Percentiles rank a stretch among this genome's conserved stretches.
Evolutionary conservation across 2,888 invertebrate genomes (phyloP).

Genomic region (Periphyllus acericola): DNA sequence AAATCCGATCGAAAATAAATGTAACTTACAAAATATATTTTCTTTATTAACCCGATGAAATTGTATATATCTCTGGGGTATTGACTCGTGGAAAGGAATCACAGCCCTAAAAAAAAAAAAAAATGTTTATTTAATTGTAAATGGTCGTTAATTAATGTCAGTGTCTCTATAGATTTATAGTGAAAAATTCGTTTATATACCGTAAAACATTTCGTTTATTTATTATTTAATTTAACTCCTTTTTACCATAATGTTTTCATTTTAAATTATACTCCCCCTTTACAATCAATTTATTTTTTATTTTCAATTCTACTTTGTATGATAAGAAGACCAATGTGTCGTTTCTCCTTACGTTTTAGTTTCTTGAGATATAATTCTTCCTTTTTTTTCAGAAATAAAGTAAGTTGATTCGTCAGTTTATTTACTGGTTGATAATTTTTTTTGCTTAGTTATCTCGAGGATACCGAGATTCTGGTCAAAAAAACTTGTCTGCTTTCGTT

Average conservation of each 20-base stretch:
- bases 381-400: no score
- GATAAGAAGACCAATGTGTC: no score
- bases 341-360: no score
- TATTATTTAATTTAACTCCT: background rate
- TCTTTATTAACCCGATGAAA: background rate
- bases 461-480: no score
- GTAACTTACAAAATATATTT: background rate
- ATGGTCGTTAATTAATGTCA: constrained; percentile 16
- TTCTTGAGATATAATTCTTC: no score
- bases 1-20: background rate
- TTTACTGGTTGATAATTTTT: no score
- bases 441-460: no score
- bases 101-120: background rate
- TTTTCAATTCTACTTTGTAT: no score
- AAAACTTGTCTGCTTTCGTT: no score
- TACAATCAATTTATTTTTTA: no score
- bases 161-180: constrained; percentile 34
- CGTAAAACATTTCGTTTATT: background rate
- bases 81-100: background rate
- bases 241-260: background rate
- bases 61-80: background rate
- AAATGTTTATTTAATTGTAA: constrained; percentile 36
- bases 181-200: background rate
- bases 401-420: no score
- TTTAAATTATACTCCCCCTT: background rate